Base-by-base conservation (phyloP, 2,888 invertebrate genomes). In the Parnassius orleans region DNA sequence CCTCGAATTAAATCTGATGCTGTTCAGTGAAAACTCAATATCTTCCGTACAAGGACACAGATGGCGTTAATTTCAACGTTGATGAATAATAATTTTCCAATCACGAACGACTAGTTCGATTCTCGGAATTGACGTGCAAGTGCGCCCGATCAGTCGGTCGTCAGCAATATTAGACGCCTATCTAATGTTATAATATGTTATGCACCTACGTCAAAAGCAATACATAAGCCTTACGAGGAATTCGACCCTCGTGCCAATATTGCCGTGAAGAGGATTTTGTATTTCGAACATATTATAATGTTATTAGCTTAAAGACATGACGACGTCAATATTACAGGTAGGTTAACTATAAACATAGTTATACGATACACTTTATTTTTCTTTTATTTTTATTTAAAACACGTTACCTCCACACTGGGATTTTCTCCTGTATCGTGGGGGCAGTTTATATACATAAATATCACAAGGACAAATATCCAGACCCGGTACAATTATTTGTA, bases 1-100 rank as follows among this genome's bases (percentile, higher is more conserved):
- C 65, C 64, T 51, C 61, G 66, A 65, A 65, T 46, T 52, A 61
- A 65, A 56, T 55, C 64, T 61, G 60, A 63, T 60, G 60, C 60
- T 56, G 42, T n/a, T n/a, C n/a, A n/a, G n/a, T 44, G 42, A 24
- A 57, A 41, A n/a, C 14, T 43, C 9, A 3, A 57, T 24, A 52
- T 52, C 10, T 1, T 15, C 11, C 3, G 15, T 51, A 44, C 43
- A 12, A 47, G 33, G 33, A 50, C n/a, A 60, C 55, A 60, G 55
- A 60, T 60, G 60, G 55, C 50, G 60, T 44, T 55, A 52, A 43
- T 44, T 60, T n/a, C 51, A 55, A 52, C 48, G 57, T 53, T 43
- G 57, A 56, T 61, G 48, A 48, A 53, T 61, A 41, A 53, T 55
- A 56, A 46, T 52, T 61, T 56, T 52, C 56, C 11, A 47, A 61